Base-by-base conservation (phyloP, 2,888 invertebrate species). In the Saturnia pavonia region DNA sequence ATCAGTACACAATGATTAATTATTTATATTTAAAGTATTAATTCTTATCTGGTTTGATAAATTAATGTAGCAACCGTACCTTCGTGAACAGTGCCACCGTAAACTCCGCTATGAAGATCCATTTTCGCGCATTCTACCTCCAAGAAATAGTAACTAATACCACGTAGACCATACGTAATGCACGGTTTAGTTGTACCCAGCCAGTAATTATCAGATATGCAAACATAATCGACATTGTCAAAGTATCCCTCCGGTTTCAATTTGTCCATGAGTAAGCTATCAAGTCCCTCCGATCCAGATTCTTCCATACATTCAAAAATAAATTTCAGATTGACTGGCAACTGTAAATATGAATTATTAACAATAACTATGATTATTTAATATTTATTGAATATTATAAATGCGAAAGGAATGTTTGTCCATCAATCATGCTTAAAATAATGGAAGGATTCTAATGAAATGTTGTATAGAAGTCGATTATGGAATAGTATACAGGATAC, bases 151-250 rank as follows among this genome's bases (percentile, higher is more conserved):
- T 99, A 99, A 85, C 97, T 97, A 73, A 99, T 95, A 22, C 99
- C 99, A 77, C 99, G 95, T 16, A 99, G 94, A 8, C 99, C 99
- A 89, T 99, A 99, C 0, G 99, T 99, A 73, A 99, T 95, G 87
- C 99, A 99, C 0, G 99, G 99, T 85, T 98, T 99, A n/a, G 96
- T 96, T 74, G 97, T 99, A 1, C 99, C 99, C 72, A 99, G 92
- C 99, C 99, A 99, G 88, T 99, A 99, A 91, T 99, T 99, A 88
- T 99, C 99, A 34, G 99, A 99, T 85, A 99, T 99, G 88, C 99
- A 99, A 22, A 99, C 98, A 91, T 96, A 99, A 89, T 99, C 99
- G 0, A 98, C 96, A 84, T 95, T 95, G 70, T 96, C 94, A 51
- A 99, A 95, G 89, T 98, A 99, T 42, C 95, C 95, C 77, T 97